Base-by-base conservation (phyloP, 2,888 invertebrate species). In the Digitonthophagus gazella region DNA sequence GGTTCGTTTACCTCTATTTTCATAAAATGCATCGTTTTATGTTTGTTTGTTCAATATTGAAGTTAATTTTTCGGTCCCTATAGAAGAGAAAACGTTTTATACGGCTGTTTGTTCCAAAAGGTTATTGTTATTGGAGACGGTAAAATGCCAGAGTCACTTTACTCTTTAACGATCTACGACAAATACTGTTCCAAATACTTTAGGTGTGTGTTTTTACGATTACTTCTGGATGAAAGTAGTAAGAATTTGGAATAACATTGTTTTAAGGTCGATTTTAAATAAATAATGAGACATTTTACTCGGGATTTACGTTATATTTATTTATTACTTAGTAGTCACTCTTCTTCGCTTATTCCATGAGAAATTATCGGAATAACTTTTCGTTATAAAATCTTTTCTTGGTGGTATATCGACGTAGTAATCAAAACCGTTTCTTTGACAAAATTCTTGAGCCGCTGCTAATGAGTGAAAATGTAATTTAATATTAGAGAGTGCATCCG, bases 261-360 rank as follows among this genome's bases (percentile, higher is more conserved):
- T 44, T 11, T 6, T 44, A 44, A 44, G 8, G 11, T 8, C 6
- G 28, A 3, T 11, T 44, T 44, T 44, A 44, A 44, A n/a, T n/a
- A 44, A 44, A 44, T 44, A 44, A 44, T 44, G 28, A 44, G 11
- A 44, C 6, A 44, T 44, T 44, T 44, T 44, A n/a, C n/a, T n/a
- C n/a, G n/a, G n/a, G n/a, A n/a, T n/a, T 44, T 44, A 44, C 28
- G 6, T 44, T 8, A 11, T 44, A 44, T 44, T 44, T 44, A 44
- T 44, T 16, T 16, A 16, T 18, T 89, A 98, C 85, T 98, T 98
- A 0, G 97, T 97, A 2, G 94, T 92, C 20, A 93, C 91, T 76
- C 98, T 86, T 15, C 95, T 95, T 75, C 93, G 90, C 77, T 91
- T 93, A 78, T 96, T 92, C 96, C 97, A 97, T 2, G 95, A 87